Conservation (phyloP, 1,140 invertebrate genomes). For the Plutomurus gul region DNA sequence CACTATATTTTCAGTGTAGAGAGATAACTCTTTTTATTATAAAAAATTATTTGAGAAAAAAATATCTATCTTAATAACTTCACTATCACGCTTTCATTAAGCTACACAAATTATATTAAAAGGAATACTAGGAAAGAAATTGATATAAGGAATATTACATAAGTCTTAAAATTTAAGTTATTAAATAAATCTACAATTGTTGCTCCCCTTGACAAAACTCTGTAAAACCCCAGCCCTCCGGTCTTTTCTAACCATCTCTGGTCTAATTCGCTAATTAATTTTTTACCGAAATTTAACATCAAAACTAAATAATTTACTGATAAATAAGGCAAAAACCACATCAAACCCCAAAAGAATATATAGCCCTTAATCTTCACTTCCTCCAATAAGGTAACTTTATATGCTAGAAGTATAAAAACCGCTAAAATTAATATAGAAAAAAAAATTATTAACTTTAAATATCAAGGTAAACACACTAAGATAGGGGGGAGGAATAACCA, state of each 20-base stretch:
- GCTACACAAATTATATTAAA: constrained; percentile 64
- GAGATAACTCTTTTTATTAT: constrained; percentile 37
- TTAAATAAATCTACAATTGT: neutral
- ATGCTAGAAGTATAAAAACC: neutral
- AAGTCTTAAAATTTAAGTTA: constrained; percentile 52
- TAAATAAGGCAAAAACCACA: constrained; percentile 60
- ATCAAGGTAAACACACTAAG: constrained; percentile 46
- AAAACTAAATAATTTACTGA: constrained; percentile 55
- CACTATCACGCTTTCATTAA: constrained; percentile 66
- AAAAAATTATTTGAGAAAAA: neutral
- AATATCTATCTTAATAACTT: constrained; percentile 61
- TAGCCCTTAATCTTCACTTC: neutral
- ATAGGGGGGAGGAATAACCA: constrained; percentile 60
- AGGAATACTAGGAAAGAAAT: constrained; percentile 60
- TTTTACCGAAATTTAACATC: constrained; percentile 54
- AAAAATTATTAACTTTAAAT: constrained; percentile 39
- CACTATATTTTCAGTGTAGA: neutral
- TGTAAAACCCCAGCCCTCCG: constrained; percentile 57
- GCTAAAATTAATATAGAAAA: neutral
- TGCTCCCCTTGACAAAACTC: constrained; percentile 41
- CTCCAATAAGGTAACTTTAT: neutral
- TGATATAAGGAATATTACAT: constrained; percentile 54
- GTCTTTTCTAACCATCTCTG: constrained; percentile 61
- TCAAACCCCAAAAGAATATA: constrained; percentile 51
- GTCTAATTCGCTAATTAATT: constrained; percentile 58